phyloP scores from a whole-genome alignment of 2,888 invertebrate species.

The Liposcelis brunnea region DNA sequence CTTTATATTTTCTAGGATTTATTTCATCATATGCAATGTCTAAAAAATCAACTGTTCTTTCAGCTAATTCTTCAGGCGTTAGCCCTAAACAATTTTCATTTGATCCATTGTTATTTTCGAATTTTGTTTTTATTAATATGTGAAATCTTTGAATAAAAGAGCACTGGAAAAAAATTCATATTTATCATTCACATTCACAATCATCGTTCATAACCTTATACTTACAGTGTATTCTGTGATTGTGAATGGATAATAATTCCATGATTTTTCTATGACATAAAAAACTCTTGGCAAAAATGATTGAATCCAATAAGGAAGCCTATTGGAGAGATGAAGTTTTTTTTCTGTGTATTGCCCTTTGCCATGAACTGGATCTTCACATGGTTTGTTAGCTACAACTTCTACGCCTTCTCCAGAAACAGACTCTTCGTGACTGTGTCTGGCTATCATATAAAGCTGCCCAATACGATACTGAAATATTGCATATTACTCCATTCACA shows the following conservation, averaged over 20 bases:
- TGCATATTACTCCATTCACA: constrained; percentile 10
- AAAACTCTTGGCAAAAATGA: constrained; percentile 75
- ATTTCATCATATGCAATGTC: constrained; percentile 83
- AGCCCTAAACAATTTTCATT: constrained; percentile 72
- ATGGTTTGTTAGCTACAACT: constrained; percentile 66
- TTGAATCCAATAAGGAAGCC: constrained; percentile 79
- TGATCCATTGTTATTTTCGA: constrained; percentile 75
- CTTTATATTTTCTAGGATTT: constrained; percentile 68
- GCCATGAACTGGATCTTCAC: constrained; percentile 61
- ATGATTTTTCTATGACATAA: constrained; percentile 84
- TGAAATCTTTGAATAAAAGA: constrained; percentile 75
- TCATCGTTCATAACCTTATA: constrained; percentile 23
- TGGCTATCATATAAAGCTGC: constrained; percentile 86
- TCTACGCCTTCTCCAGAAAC: constrained; percentile 82
- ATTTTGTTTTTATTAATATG: constrained; percentile 72
- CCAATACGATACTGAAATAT: constrained; percentile 67
- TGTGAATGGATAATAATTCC: constrained; percentile 89
- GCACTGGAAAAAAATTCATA: constrained; percentile 55
- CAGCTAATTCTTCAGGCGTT: constrained; percentile 50
- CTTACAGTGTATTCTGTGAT: constrained; percentile 71
- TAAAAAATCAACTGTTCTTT: constrained; percentile 56
- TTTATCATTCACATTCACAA: too few species aligned
- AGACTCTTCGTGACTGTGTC: constrained; percentile 83
- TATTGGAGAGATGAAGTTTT: constrained; percentile 76
- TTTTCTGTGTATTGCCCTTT: constrained; percentile 81